phyloP scores from a whole-genome alignment of 2,113 vertebrate genomes.

The Suncus etruscus region DNA sequence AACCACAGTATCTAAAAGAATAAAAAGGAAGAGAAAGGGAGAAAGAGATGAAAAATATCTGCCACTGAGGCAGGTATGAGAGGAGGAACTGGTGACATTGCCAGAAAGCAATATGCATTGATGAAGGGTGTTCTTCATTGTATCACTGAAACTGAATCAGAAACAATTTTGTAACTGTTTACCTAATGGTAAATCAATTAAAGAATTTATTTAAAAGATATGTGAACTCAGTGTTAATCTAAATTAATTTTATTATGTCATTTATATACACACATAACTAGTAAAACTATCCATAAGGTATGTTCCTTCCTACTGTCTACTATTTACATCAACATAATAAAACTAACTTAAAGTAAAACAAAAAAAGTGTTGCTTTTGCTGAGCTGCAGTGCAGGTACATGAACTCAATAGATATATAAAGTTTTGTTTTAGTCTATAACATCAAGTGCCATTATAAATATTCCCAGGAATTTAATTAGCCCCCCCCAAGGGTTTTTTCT shows the following conservation, averaged over 20 bases:
- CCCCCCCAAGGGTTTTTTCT: neutral
- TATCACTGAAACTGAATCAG: too few relatives aligned
- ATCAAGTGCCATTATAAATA: neutral
- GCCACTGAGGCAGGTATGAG: too few relatives aligned
- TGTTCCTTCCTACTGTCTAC: neutral
- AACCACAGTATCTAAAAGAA: too few relatives aligned
- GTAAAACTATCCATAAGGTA: neutral
- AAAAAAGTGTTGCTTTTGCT: neutral
- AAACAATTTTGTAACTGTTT: too few relatives aligned
- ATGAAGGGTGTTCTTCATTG: too few relatives aligned
- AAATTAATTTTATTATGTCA: neutral
- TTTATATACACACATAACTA: neutral
- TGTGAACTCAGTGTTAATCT: neutral
- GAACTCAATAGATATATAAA: neutral
- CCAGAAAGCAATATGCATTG: neutral
- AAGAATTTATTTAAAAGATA: neutral
- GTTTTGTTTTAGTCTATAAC: neutral
- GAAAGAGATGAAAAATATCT: too few relatives aligned
- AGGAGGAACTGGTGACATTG: neutral
- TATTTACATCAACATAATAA: neutral
- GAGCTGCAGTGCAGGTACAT: neutral
- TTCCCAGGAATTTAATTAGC: neutral
- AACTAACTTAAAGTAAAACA: too few relatives aligned
- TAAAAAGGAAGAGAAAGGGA: too few relatives aligned
- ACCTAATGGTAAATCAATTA: too few relatives aligned